phyloP scores from a whole-genome alignment of 2,797 vertebrate species.

The Ficedula albicollis region DNA sequence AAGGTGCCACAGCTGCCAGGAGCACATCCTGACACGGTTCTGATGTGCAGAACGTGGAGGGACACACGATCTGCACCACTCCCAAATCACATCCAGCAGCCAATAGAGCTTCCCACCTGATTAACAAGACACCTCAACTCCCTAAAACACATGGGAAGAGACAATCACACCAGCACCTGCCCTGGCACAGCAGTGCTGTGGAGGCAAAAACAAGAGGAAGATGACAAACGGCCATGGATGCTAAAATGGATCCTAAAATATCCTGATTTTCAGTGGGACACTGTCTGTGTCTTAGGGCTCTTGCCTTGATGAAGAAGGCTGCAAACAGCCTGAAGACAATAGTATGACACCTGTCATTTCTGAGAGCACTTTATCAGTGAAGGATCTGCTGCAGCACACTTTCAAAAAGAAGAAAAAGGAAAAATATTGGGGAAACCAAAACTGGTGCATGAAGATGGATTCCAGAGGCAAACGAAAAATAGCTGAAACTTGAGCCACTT shows the following conservation, averaged over 20 bases:
- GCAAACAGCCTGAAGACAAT: neutral
- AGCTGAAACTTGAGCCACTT: neutral
- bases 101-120: neutral
- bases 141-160: neutral
- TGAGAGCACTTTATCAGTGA: neutral
- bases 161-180: neutral
- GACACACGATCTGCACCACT: accelerated
- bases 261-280: neutral
- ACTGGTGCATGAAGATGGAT: neutral
- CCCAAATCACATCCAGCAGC: neutral
- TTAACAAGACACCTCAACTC: neutral
- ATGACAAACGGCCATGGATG: accelerated
- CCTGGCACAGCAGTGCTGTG: neutral
- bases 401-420: neutral
- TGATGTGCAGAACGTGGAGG: accelerated
- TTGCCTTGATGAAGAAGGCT: neutral
- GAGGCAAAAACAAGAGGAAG: neutral
- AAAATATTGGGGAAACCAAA: neutral
- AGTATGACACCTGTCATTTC: neutral
- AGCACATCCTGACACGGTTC: neutral
- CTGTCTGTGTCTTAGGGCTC: neutral
- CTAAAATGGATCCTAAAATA: neutral
- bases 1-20: neutral
- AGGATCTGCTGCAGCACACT: neutral
- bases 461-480: neutral